Percentiles rank a stretch among this genome's conserved stretches.
phyloP scores from a whole-genome alignment of 2,888 invertebrate genomes.

The Amphipyra berbera region DNA sequence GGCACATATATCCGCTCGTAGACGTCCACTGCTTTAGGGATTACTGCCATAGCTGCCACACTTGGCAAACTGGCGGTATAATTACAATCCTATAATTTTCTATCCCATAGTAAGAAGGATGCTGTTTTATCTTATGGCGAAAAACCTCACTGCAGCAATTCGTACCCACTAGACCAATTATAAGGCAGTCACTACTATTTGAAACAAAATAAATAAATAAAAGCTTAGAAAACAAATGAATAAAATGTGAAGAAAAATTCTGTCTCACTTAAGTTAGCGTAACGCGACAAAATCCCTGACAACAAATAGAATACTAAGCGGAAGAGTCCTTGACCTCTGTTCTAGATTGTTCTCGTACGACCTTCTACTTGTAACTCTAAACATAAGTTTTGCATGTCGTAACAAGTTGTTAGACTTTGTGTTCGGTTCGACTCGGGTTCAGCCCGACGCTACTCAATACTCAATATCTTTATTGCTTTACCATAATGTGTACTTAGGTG shows the following conservation, averaged over 20 bases:
- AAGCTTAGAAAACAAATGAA: constrained; percentile 30
- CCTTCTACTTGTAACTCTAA: neutral
- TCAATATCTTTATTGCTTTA: too few species aligned
- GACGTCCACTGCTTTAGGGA: too few species aligned
- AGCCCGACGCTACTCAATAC: neutral
- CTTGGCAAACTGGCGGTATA: too few species aligned
- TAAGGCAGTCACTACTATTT: too few species aligned
- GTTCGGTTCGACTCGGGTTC: neutral
- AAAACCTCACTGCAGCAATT: too few species aligned
- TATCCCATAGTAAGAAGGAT: too few species aligned
- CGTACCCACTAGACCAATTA: too few species aligned
- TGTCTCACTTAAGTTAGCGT: constrained; percentile 30
- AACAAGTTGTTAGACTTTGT: constrained; percentile 7
- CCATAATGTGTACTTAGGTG: too few species aligned
- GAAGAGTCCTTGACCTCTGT: constrained; percentile 37
- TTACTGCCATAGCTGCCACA: too few species aligned
- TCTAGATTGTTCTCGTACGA: constrained; percentile 19
- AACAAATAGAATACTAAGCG: constrained; percentile 43
- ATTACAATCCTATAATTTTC: too few species aligned
- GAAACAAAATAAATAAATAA: neutral
- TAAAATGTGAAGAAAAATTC: constrained; percentile 33
- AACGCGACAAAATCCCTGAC: constrained; percentile 24
- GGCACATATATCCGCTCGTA: too few species aligned
- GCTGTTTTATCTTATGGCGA: too few species aligned
- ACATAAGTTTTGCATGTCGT: constrained; percentile 22